Conservation (phyloP, 1,140 invertebrate genomes). For the Drosophila parabipectinata region DNA sequence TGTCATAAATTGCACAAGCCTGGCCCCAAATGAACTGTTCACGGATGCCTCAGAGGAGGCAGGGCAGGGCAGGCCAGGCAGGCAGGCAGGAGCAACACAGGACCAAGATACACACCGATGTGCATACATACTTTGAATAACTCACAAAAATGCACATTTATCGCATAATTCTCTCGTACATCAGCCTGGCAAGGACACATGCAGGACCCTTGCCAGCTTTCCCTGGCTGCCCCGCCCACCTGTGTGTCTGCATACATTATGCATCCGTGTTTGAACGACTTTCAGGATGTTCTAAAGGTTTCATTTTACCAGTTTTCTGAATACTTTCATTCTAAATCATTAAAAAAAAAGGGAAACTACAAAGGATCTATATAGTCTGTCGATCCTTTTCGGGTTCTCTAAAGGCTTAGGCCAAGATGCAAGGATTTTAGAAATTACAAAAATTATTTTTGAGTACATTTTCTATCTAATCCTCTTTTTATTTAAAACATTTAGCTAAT, state of each 20-base stretch:
- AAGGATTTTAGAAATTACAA: too few species aligned
- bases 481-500: too few species aligned
- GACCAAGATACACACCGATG: slow-evolving; percentile 30
- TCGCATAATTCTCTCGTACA: slow-evolving; percentile 67
- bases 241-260: background rate
- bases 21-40: slow-evolving; percentile 47
- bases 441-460: too few species aligned
- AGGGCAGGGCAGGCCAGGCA: too few species aligned
- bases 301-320: slow-evolving; percentile 4
- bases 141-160: slow-evolving; percentile 67
- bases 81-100: background rate
- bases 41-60: slow-evolving; percentile 8
- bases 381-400: too few species aligned
- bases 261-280: background rate
- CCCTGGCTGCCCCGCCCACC: background rate
- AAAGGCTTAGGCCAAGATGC: too few species aligned
- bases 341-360: background rate
- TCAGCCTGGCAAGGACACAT: slow-evolving; percentile 35
- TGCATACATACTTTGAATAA: slow-evolving; percentile 62
- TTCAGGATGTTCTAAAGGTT: slow-evolving; percentile 8
- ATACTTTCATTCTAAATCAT: slow-evolving; percentile 15
- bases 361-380: background rate
- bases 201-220: slow-evolving; percentile 10
- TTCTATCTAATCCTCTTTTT: too few species aligned
- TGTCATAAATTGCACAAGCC: slow-evolving; percentile 55